These are phyloP conservation scores for Dermatemys mawii DNA, from an alignment of 2,113 vertebrate species.

Conservation along the genomic window DNA sequence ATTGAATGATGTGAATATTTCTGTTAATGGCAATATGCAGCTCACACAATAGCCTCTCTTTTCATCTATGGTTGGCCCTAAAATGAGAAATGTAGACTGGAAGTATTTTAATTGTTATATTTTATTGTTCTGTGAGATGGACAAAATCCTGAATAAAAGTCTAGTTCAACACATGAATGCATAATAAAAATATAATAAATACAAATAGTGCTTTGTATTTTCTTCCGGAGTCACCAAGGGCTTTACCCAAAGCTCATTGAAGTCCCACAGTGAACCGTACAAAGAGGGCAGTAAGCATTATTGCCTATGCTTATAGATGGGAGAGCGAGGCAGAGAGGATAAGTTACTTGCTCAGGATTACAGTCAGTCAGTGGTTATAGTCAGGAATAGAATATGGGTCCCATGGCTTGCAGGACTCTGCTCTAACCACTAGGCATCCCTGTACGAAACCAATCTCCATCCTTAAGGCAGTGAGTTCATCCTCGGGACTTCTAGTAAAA, in stretches of 20 bases:
- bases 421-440: background rate
- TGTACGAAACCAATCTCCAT: background rate
- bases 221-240: conserved; percentile 40
- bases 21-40: conserved; percentile 66
- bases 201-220: conserved; percentile 41
- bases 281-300: conserved; percentile 27
- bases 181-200: conserved; percentile 45
- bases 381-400: background rate
- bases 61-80: conserved; percentile 73
- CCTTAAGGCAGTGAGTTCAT: background rate
- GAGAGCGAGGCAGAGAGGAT: conserved; percentile 46
- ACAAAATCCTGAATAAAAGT: conserved; percentile 70
- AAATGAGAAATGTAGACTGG: conserved; percentile 76
- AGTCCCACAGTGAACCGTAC: conserved; percentile 8
- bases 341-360: background rate
- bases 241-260: conserved; percentile 5
- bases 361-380: background rate
- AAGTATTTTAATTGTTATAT: conserved; percentile 77
- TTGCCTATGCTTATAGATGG: conserved; percentile 29
- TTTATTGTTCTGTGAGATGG: conserved; percentile 68
- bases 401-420: background rate
- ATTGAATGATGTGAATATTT: conserved; percentile 79
- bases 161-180: conserved; percentile 44
- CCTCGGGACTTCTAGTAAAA: background rate
- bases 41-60: conserved; percentile 77